Percentiles rank a stretch among this genome's conserved stretches.
Conservation (phyloP, 2,113 vertebrate species). For the Mixornis gularis region DNA sequence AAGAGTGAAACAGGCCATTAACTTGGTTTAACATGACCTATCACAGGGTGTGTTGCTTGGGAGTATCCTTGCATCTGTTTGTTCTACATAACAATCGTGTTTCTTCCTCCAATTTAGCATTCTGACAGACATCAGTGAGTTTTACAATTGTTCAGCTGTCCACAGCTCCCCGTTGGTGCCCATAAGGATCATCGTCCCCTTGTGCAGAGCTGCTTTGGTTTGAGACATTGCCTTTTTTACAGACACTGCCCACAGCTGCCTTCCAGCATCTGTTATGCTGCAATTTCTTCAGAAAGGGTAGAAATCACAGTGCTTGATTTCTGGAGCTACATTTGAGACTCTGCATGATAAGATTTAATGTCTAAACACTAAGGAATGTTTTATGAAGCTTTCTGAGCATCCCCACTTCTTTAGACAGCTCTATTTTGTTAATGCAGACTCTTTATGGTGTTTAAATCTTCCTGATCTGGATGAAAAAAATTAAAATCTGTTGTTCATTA, state of each 20-base stretch:
- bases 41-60: rapidly evolving
- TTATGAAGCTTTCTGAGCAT: not conserved
- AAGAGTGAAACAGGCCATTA: not conserved
- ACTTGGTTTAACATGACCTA: not conserved
- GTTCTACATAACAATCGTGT: rapidly evolving
- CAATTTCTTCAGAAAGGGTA: not conserved
- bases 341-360: not conserved
- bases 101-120: not conserved
- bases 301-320: not conserved
- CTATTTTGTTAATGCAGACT: not conserved
- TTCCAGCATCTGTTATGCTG: not conserved
- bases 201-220: not conserved
- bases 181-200: not conserved
- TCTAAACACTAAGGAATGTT: not conserved
- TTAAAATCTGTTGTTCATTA: not conserved
- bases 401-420: not conserved
- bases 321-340: not conserved
- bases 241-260: not conserved
- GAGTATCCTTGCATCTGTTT: not conserved
- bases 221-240: not conserved
- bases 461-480: not conserved
- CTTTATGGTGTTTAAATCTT: not conserved
- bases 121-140: not conserved
- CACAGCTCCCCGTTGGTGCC: not conserved
- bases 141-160: not conserved